These are phyloP conservation scores for Melanotaenia pygmaea DNA, from an alignment of 2,797 vertebrate species.

Conservation along the genomic window DNA sequence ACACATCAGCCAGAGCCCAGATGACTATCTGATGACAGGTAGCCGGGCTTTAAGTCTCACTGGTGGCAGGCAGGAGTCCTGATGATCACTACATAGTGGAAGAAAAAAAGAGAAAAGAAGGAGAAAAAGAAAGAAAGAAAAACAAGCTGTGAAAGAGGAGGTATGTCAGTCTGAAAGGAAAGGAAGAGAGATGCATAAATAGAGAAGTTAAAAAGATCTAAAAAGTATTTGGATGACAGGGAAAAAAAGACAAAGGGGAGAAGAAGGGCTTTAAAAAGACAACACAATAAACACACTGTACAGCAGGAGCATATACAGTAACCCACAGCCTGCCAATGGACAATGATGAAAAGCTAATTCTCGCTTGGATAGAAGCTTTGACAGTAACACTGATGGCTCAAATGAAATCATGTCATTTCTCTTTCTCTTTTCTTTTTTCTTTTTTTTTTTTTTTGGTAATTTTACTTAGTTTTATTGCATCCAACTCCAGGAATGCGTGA, in stretches of 20 bases:
- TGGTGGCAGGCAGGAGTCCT: constrained; percentile 26
- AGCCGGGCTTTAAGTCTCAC: constrained; percentile 4
- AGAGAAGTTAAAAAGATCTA: background rate
- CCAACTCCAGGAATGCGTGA: constrained; percentile 51
- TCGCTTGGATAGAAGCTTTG: constrained; percentile 35
- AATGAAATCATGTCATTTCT: constrained; percentile 46
- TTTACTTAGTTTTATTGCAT: constrained; percentile 41
- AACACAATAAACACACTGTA: background rate
- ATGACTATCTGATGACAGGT: constrained; percentile 37
- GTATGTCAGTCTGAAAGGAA: background rate
- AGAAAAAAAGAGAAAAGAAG: background rate
- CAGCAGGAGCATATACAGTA: background rate
- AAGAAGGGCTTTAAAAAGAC: background rate
- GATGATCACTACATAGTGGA: constrained; percentile 10
- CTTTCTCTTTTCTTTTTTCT: constrained; percentile 7
- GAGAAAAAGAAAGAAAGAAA: background rate
- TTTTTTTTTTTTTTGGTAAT: background rate
- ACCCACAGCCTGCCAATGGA: constrained; percentile 15
- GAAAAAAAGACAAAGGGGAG: background rate
- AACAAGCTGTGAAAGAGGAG: constrained; percentile 1
- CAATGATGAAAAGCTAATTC: constrained; percentile 55
- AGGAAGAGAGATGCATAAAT: background rate
- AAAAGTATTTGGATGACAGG: constrained; percentile 4
- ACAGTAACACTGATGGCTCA: constrained; percentile 35
- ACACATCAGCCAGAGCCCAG: constrained; percentile 34